phyloP scores from a whole-genome alignment of 2,888 invertebrate genomes.

The Trichopria drosophilae region DNA sequence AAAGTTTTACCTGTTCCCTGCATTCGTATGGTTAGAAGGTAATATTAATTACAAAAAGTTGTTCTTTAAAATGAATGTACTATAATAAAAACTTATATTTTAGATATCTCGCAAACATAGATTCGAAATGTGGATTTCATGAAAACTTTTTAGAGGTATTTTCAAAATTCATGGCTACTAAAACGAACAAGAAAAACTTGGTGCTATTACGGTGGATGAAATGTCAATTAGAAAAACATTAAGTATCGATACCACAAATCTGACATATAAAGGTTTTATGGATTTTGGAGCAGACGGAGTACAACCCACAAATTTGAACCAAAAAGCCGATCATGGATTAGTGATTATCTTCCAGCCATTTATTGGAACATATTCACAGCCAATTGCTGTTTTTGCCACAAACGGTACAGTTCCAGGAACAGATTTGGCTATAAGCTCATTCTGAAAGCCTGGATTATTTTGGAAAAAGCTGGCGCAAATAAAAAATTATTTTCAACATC shows the following conservation, averaged over 20 bases:
- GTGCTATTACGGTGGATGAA: conserved; percentile 26
- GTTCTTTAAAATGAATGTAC: no score
- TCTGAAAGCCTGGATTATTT: conserved; percentile 22
- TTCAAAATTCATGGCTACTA: conserved; percentile 9
- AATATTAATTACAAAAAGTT: no score
- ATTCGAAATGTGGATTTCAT: conserved; percentile 31
- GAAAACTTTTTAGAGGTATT: conserved; percentile 27
- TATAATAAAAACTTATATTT: no score
- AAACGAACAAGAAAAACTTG: conserved; percentile 17
- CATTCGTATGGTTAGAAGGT: no score
- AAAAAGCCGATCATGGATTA: conserved; percentile 24
- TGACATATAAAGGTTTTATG: conserved; percentile 25
- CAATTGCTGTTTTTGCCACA: conserved; percentile 29
- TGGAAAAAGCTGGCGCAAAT: conserved; percentile 30
- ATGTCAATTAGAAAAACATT: conserved; percentile 20
- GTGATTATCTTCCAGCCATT: conserved; percentile 34
- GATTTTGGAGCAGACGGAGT: conserved; percentile 27
- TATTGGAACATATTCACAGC: conserved; percentile 21
- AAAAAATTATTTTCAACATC: conserved; percentile 22
- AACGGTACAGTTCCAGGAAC: conserved; percentile 14
- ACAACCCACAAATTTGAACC: conserved; percentile 11
- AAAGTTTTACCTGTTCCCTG: conserved; percentile 11
- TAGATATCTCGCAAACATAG: conserved; percentile 23
- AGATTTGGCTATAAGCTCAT: conserved; percentile 15
- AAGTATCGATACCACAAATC: conserved; percentile 14